phyloP scores from a whole-genome alignment of 1,140 invertebrate genomes.

The Meloidogyne chitwoodi region DNA sequence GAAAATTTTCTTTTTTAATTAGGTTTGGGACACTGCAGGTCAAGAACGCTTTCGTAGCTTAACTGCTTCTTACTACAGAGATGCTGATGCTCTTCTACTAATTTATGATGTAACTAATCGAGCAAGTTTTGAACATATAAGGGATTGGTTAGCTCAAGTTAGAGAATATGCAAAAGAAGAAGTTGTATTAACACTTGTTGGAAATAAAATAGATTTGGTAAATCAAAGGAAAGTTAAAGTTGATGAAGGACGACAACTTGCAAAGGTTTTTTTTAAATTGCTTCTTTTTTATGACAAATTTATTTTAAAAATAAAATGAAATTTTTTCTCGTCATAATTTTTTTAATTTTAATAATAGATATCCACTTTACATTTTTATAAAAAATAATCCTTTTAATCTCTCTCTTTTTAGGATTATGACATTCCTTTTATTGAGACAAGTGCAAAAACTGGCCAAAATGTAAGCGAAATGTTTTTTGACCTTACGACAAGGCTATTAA shows the following conservation, averaged over 20 bases:
- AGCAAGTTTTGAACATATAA: conserved; percentile 77
- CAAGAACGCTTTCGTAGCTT: conserved; percentile 94
- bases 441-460: conserved; percentile 58
- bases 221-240: conserved; percentile 47
- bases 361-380: not conserved
- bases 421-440: conserved; percentile 50
- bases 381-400: not conserved
- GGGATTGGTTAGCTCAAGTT: conserved; percentile 57
- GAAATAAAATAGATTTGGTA: conserved; percentile 55
- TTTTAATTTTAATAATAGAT: not conserved
- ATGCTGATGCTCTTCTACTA: conserved; percentile 90
- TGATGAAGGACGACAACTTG: conserved; percentile 54
- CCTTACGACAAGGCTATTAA: conserved; percentile 31
- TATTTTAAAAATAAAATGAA: no score
- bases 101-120: conserved; percentile 96
- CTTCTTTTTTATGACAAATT: no score
- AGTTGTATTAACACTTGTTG: conserved; percentile 54
- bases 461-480: conserved; percentile 51
- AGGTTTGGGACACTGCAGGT: conserved; percentile 93
- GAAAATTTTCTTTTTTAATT: not conserved
- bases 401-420: not conserved
- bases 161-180: conserved; percentile 55
- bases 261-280: conserved; percentile 35
- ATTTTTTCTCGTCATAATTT: no score
- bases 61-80: conserved; percentile 94